Percentiles rank a stretch among this genome's conserved stretches.
Conservation (phyloP, 1,140 invertebrate genomes). For the Cyclargus thomasi region DNA sequence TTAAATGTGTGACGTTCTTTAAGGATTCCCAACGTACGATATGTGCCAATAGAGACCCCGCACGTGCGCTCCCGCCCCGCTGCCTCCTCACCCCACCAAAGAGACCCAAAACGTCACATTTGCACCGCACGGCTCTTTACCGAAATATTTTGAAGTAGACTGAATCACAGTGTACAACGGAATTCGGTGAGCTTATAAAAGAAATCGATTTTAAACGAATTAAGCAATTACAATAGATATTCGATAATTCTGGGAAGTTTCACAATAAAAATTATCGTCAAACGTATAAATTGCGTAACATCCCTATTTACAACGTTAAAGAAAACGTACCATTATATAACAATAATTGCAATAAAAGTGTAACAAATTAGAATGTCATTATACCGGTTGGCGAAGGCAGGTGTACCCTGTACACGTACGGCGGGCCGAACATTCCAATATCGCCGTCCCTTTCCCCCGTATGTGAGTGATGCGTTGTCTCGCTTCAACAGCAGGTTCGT, state of each 20-base stretch:
- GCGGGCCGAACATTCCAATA: conserved; percentile 11
- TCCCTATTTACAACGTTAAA: conserved; percentile 9
- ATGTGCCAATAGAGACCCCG: no score
- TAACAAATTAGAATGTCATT: conserved; percentile 11
- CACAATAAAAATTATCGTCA: neutral
- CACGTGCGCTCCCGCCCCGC: no score
- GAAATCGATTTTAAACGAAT: neutral
- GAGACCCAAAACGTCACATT: no score
- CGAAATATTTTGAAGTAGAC: no score
- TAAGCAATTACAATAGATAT: neutral
- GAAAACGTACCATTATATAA: neutral
- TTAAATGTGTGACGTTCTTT: no score
- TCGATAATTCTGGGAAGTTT: neutral
- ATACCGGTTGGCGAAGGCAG: conserved; percentile 12
- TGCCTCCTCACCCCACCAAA: no score
- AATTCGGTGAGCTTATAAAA: no score
- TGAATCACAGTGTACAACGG: no score
- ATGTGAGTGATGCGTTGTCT: neutral
- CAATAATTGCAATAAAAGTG: neutral
- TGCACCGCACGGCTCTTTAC: no score
- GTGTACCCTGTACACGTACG: conserved; percentile 17
- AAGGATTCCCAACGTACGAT: no score
- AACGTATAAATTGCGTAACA: neutral
- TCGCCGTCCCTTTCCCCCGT: neutral
- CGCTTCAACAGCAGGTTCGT: conserved; percentile 16